Evolutionary conservation across 2,888 invertebrate genomes (phyloP).

Genomic region (Megamerina dolium): DNA sequence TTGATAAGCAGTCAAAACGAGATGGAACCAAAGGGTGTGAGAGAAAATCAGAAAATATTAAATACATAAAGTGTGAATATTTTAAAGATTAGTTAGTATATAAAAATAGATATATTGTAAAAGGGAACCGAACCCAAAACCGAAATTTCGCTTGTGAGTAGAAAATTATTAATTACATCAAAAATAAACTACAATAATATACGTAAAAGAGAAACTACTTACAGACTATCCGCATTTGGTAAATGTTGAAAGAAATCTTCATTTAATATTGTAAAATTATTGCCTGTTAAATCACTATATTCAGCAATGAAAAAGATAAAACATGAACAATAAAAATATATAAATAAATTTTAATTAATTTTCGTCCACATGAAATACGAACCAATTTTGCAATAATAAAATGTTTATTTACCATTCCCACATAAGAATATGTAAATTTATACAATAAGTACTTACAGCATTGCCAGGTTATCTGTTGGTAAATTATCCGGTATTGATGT

Average conservation of each 20-base stretch:
- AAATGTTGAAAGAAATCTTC: slow-evolving; percentile 38
- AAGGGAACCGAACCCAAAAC: too few species aligned
- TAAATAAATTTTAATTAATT: neutral
- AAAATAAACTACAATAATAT: neutral
- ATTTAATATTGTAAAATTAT: slow-evolving; percentile 44
- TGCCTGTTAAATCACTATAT: slow-evolving; percentile 51
- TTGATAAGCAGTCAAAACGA: too few species aligned
- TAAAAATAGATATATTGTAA: too few species aligned
- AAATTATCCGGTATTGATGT: slow-evolving; percentile 42
- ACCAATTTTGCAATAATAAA: neutral
- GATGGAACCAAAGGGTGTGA: too few species aligned
- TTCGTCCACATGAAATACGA: neutral
- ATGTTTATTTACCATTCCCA: neutral
- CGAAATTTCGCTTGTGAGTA: too few species aligned
- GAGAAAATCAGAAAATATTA: too few species aligned
- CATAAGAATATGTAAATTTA: neutral
- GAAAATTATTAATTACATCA: too few species aligned
- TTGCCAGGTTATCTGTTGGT: slow-evolving; percentile 40
- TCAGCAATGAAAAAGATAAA: slow-evolving; percentile 10
- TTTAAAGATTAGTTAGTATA: too few species aligned
- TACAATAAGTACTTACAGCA: slow-evolving; percentile 49
- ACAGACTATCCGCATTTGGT: slow-evolving; percentile 47
- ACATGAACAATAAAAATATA: neutral
- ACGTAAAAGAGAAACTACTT: slow-evolving; percentile 32
- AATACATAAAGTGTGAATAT: too few species aligned